Evolutionary conservation across 2,797 vertebrate species (phyloP).

Genomic region (Chrosomus eos): DNA sequence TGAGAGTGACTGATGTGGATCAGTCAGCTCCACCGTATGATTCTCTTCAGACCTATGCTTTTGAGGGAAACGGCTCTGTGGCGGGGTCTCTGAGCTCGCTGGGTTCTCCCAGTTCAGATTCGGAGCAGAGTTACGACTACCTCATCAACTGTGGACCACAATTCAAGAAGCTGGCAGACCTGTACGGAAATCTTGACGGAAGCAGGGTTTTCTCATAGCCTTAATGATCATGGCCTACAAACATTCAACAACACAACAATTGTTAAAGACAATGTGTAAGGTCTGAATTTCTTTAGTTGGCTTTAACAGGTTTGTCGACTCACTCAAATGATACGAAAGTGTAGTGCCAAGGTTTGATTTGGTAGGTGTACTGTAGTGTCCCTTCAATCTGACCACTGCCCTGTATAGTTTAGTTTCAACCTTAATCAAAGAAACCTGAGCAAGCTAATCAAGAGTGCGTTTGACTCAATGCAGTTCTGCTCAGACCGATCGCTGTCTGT

Average conservation of each 20-base stretch:
- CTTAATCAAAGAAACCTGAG: not conserved
- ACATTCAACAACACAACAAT: not conserved
- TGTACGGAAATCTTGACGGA: slow-evolving; percentile 89
- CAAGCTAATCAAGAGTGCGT: not conserved
- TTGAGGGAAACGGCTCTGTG: slow-evolving; percentile 92
- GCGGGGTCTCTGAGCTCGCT: slow-evolving; percentile 94
- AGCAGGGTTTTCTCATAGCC: slow-evolving; percentile 89
- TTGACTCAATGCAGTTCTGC: not conserved
- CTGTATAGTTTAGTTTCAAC: not conserved
- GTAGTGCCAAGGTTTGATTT: not conserved
- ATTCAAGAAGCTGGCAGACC: slow-evolving; percentile 94
- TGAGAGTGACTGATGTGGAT: slow-evolving; percentile 92
- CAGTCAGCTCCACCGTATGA: slow-evolving; percentile 92
- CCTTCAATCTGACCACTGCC: not conserved
- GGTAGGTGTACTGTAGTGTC: not conserved
- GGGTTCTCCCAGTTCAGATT: slow-evolving; percentile 93
- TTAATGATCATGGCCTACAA: slow-evolving; percentile 26
- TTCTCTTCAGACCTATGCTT: slow-evolving; percentile 94
- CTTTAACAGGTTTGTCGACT: not conserved
- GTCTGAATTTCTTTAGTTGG: not conserved
- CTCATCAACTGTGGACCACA: slow-evolving; percentile 96
- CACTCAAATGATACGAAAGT: not conserved
- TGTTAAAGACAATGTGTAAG: not conserved
- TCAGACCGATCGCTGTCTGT: not conserved
- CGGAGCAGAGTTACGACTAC: slow-evolving; percentile 97